These are phyloP conservation scores for Azemiops feae DNA, from an alignment of 2,113 vertebrate genomes.

Conservation along the genomic window DNA sequence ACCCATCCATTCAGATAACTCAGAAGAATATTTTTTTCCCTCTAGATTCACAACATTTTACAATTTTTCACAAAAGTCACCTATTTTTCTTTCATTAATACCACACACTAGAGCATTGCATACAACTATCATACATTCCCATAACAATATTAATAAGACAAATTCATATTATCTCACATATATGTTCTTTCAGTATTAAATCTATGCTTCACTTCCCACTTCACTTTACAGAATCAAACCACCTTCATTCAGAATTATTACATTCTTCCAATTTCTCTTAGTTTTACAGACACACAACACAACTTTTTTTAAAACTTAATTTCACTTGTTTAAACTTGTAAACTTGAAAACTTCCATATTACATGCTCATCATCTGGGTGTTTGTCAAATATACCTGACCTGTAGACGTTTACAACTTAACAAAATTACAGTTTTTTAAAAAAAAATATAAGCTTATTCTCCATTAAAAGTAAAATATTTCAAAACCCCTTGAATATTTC, in stretches of 20 bases:
- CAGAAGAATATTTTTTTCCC: background rate
- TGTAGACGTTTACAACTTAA: background rate
- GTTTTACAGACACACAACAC: background rate
- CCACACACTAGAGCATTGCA: background rate
- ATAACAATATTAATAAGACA: background rate
- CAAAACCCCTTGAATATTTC: background rate
- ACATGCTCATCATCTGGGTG: background rate
- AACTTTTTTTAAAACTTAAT: background rate
- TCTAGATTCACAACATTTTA: background rate
- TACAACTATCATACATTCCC: background rate
- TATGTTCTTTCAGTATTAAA: background rate
- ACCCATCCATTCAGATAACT: background rate
- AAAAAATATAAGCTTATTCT: background rate
- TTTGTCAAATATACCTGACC: background rate
- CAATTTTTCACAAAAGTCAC: background rate
- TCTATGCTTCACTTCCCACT: background rate
- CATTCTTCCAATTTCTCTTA: background rate
- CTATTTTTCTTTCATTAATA: background rate
- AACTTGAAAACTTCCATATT: background rate
- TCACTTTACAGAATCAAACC: background rate
- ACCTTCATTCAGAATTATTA: background rate
- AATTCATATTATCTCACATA: background rate
- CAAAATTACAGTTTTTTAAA: background rate
- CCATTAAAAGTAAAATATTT: background rate
- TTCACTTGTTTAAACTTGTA: background rate